Conservation (phyloP, 53 echinoderm and acorn worm genomes). For the Holothuria scabra region DNA sequence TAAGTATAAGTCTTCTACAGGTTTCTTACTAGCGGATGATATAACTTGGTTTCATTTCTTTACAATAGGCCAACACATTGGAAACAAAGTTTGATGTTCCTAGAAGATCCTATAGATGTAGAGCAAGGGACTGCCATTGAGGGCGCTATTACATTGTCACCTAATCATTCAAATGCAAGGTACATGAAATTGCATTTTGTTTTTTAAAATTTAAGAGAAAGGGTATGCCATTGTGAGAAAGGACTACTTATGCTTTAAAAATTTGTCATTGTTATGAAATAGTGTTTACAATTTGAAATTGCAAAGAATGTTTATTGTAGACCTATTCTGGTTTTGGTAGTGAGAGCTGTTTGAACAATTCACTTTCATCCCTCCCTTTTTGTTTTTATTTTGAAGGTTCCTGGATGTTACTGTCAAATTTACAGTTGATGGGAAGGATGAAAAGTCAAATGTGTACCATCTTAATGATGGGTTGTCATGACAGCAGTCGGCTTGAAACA, state of each 20-base stretch:
- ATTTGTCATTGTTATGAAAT: too few relatives aligned
- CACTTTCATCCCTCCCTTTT: too few relatives aligned
- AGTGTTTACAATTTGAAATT: too few relatives aligned
- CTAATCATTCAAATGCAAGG: constrained; percentile 68
- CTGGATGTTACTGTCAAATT: constrained; percentile 54
- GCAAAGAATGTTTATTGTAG: too few relatives aligned
- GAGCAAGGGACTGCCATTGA: constrained; percentile 72
- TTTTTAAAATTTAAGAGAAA: too few relatives aligned
- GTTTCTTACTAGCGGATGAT: too few relatives aligned
- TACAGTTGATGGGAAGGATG: constrained; percentile 37
- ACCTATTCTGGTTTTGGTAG: too few relatives aligned
- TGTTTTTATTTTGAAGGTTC: constrained; percentile 25
- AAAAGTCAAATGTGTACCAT: constrained; percentile 49
- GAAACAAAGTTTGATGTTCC: constrained; percentile 77
- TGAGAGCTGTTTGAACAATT: too few relatives aligned
- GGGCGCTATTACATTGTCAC: constrained; percentile 68
- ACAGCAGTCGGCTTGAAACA: not conserved
- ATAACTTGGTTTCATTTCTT: not conserved
- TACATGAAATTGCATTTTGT: not conserved
- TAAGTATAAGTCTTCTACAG: too few relatives aligned
- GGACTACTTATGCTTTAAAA: too few relatives aligned
- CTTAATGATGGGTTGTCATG: constrained; percentile 57
- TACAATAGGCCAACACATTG: constrained; percentile 80
- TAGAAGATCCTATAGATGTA: constrained; percentile 64
- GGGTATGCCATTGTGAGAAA: too few relatives aligned